These are phyloP conservation scores for Abscondita cerata DNA, from an alignment of 2,888 invertebrate genomes.

Conservation along the genomic window DNA sequence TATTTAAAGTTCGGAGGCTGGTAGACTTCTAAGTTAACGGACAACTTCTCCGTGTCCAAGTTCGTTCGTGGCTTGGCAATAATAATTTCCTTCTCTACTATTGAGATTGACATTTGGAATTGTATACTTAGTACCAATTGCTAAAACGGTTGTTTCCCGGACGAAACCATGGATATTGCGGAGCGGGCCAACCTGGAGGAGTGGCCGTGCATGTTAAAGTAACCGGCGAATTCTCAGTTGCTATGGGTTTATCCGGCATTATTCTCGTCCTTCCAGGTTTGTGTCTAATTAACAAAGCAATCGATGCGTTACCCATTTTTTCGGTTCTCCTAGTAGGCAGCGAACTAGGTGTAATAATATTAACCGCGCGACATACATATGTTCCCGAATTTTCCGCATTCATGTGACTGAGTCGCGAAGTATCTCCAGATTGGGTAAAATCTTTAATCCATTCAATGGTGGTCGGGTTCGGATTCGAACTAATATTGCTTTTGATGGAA, in stretches of 20 bases:
- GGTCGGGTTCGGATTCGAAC: constrained; percentile 83
- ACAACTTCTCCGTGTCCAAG: constrained; percentile 83
- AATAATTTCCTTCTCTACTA: constrained; percentile 88
- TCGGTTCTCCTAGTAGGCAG: constrained; percentile 71
- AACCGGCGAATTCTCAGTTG: constrained; percentile 82
- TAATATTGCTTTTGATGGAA: constrained; percentile 85
- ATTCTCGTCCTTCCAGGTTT: constrained; percentile 85
- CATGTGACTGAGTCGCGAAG: constrained; percentile 75
- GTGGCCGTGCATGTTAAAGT: constrained; percentile 85
- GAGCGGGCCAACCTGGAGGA: constrained; percentile 93
- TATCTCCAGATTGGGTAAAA: constrained; percentile 83
- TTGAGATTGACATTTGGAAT: constrained; percentile 85
- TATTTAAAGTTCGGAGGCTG: constrained; percentile 87
- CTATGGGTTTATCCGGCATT: constrained; percentile 83
- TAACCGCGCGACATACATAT: constrained; percentile 88
- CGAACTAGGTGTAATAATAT: constrained; percentile 78
- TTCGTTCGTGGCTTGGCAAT: constrained; percentile 90
- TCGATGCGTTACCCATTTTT: constrained; percentile 79
- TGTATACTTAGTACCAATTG: constrained; percentile 82
- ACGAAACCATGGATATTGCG: constrained; percentile 89
- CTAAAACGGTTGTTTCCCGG: constrained; percentile 74
- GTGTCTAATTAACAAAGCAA: constrained; percentile 84
- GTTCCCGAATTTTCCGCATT: constrained; percentile 87
- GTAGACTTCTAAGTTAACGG: constrained; percentile 84
- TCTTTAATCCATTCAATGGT: constrained; percentile 89